Evolutionary conservation across 2,888 invertebrate genomes (phyloP).

Genomic region (Panzeria rudis): DNA sequence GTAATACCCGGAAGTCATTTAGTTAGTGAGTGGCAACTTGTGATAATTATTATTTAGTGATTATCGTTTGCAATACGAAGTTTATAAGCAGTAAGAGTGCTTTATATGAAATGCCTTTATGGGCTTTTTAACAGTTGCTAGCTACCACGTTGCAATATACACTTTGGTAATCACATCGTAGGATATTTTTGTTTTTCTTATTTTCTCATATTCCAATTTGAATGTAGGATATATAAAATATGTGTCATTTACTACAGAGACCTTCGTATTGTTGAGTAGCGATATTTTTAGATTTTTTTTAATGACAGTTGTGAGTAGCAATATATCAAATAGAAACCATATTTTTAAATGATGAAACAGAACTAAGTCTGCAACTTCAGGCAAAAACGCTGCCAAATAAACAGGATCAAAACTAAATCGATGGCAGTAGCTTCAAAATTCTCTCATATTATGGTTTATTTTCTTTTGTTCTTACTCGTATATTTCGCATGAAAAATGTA

Average conservation of each 20-base stretch:
- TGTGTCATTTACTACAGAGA: neutral
- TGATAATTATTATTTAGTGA: constrained; percentile 45
- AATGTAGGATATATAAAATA: neutral
- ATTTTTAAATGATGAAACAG: no score
- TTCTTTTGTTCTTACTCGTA: no score
- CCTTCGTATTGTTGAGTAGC: no score
- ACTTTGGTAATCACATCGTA: neutral
- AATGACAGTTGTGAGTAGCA: neutral
- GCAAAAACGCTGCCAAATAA: no score
- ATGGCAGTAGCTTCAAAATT: no score
- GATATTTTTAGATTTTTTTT: neutral
- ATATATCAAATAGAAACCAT: no score
- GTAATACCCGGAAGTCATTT: constrained; percentile 3
- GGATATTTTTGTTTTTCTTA: neutral
- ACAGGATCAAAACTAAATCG: no score
- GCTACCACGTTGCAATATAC: neutral
- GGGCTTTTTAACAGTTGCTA: neutral
- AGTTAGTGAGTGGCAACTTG: constrained; percentile 28
- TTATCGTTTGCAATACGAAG: constrained; percentile 18
- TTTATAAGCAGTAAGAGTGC: constrained; percentile 7
- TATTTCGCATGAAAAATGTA: no score
- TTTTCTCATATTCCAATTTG: neutral
- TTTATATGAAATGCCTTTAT: neutral
- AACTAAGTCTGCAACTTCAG: no score
- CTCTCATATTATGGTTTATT: no score